These are phyloP conservation scores for Rallus limicola DNA, from an alignment of 2,113 vertebrate species.

Conservation along the genomic window DNA sequence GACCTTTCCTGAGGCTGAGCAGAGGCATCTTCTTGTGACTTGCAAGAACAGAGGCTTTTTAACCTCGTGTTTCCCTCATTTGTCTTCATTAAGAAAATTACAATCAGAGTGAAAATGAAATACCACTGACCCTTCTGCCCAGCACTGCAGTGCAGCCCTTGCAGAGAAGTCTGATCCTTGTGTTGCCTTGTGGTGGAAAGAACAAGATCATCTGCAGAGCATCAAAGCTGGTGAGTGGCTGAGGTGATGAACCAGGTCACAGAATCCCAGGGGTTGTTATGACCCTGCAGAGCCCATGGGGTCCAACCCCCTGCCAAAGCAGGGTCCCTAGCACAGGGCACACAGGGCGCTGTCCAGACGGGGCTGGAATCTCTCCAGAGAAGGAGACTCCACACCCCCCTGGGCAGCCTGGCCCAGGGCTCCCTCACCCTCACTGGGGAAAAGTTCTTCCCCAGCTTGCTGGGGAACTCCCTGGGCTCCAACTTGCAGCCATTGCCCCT, in stretches of 20 bases:
- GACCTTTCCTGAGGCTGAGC: not conserved
- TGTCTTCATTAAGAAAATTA: slow-evolving; percentile 21
- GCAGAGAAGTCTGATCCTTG: not conserved
- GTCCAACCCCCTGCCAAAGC: too few relatives aligned
- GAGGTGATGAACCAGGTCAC: not conserved
- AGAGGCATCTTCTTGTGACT: not conserved
- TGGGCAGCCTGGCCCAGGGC: too few relatives aligned
- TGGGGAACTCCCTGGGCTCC: too few relatives aligned
- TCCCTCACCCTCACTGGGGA: too few relatives aligned
- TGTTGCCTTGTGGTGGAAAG: rapidly evolving
- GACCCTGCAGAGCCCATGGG: too few relatives aligned
- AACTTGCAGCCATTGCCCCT: too few relatives aligned
- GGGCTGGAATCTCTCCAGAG: too few relatives aligned
- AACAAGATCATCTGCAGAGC: not conserved
- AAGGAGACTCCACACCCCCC: too few relatives aligned
- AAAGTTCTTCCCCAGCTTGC: too few relatives aligned
- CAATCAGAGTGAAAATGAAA: not conserved
- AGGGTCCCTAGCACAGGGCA: too few relatives aligned
- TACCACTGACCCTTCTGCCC: not conserved
- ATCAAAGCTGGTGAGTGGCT: not conserved
- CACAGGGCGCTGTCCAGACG: too few relatives aligned
- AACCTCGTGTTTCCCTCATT: not conserved
- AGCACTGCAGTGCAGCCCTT: not conserved
- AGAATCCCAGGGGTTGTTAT: too few relatives aligned
- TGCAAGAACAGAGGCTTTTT: not conserved